These are phyloP conservation scores for Cyclura pinguis DNA, from an alignment of 2,797 vertebrate genomes.

Conservation along the genomic window DNA sequence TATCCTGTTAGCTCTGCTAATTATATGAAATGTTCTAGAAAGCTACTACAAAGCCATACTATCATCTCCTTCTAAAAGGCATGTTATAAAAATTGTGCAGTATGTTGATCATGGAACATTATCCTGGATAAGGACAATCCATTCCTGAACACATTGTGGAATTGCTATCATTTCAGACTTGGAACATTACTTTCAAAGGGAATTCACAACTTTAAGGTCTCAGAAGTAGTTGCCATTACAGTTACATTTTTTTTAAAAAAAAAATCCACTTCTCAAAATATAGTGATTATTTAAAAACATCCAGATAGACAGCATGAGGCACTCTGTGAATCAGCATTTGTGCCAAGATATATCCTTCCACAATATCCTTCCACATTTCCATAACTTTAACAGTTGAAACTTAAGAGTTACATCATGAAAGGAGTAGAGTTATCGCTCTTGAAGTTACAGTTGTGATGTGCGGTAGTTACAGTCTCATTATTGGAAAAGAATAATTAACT, in stretches of 20 bases:
- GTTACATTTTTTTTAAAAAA: neutral
- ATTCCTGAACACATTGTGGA: neutral
- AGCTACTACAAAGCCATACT: neutral
- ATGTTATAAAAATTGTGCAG: neutral
- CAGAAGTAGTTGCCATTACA: neutral
- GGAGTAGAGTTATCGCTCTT: neutral
- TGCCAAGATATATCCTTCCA: neutral
- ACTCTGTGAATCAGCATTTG: neutral
- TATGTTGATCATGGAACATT: neutral
- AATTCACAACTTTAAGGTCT: neutral
- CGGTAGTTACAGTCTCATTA: neutral
- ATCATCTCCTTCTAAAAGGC: neutral
- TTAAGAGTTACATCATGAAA: neutral
- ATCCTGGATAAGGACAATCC: neutral
- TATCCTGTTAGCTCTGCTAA: neutral
- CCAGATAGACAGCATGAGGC: neutral
- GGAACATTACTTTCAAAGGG: neutral
- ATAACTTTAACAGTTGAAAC: neutral
- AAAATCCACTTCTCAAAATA: neutral
- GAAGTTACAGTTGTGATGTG: neutral
- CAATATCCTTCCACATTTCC: neutral
- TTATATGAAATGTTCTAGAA: neutral
- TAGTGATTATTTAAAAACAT: neutral
- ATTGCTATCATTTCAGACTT: neutral
- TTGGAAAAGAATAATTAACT: neutral